Evolutionary conservation across 2,113 vertebrate genomes (phyloP).

Genomic region (Donacobius atricapilla): DNA sequence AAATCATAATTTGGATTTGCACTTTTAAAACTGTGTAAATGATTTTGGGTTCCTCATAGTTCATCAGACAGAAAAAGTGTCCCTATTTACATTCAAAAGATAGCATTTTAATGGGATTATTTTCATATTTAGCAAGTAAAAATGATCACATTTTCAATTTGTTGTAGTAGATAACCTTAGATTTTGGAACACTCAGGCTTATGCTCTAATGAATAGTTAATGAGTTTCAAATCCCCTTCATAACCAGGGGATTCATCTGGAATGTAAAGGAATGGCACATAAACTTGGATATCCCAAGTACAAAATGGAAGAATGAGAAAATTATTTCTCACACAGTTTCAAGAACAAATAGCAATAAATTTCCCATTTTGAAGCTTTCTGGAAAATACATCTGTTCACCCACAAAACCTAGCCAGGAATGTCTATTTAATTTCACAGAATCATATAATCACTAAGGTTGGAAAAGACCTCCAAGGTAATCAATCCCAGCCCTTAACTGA

Average conservation of each 20-base stretch:
- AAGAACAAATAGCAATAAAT: neutral
- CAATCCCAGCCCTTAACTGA: neutral
- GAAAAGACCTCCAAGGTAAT: neutral
- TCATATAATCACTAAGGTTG: neutral
- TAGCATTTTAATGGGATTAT: neutral
- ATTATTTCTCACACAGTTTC: neutral
- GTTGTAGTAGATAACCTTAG: neutral
- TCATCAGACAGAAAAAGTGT: neutral
- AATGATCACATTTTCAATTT: neutral
- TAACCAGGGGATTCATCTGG: neutral
- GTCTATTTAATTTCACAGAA: neutral
- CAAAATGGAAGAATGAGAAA: neutral
- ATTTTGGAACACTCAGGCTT: neutral
- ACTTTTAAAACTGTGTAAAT: neutral
- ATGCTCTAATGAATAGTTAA: neutral
- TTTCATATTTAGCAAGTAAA: neutral
- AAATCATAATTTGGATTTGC: neutral
- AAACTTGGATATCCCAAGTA: neutral
- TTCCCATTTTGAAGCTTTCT: neutral
- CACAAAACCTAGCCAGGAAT: neutral
- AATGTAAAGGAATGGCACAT: neutral
- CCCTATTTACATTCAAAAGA: neutral
- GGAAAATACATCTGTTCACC: neutral
- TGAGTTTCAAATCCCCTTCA: neutral
- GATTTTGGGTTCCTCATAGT: neutral